phyloP scores from a whole-genome alignment of 2,113 vertebrate species.

The Ictalurus punctatus region DNA sequence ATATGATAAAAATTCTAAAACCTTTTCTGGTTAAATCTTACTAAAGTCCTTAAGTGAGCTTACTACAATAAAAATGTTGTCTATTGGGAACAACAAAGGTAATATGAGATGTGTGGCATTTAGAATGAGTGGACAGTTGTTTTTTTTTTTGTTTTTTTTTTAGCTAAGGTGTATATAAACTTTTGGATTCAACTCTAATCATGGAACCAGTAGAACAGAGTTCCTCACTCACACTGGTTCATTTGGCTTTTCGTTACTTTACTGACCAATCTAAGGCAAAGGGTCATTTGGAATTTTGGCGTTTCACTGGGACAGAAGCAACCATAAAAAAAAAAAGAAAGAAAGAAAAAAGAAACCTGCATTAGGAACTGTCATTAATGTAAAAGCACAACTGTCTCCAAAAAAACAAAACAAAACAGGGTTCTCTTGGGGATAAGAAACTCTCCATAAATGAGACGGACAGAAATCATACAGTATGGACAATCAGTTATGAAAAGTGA shows the following conservation, averaged over 20 bases:
- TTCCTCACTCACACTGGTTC: neutral
- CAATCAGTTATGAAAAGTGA: slow-evolving; percentile 8
- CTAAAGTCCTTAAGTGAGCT: too few relatives aligned
- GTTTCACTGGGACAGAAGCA: neutral
- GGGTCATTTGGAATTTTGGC: neutral
- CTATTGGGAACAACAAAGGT: too few relatives aligned
- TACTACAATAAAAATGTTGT: too few relatives aligned
- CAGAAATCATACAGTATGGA: neutral
- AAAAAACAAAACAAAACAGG: neutral
- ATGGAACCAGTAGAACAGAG: neutral
- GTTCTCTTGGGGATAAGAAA: neutral
- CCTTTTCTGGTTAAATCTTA: too few relatives aligned
- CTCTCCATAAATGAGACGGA: neutral
- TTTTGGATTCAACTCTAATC: neutral
- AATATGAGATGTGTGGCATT: neutral
- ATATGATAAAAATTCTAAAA: too few relatives aligned
- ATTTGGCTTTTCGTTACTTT: neutral
- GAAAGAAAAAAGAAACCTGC: neutral
- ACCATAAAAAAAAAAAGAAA: neutral
- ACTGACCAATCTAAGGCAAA: neutral
- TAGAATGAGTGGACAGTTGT: neutral
- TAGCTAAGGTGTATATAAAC: neutral
- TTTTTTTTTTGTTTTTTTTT: too few relatives aligned
- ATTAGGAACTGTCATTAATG: neutral
- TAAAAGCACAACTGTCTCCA: neutral